phyloP scores from a whole-genome alignment of 2,113 vertebrate species.

The Lucifuga dentata region DNA sequence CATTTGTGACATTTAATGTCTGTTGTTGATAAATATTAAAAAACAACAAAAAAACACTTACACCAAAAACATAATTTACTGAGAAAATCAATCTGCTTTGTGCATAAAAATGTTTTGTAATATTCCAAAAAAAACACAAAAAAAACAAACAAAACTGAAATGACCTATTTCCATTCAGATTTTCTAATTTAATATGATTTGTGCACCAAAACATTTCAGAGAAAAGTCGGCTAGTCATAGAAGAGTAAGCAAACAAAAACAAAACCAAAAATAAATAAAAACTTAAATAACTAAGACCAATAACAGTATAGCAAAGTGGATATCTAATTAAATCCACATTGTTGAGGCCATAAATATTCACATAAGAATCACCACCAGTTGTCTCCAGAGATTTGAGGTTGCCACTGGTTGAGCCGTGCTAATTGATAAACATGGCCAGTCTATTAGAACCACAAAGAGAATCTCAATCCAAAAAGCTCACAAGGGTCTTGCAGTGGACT shows the following conservation, averaged over 20 bases:
- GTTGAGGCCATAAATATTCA: conserved; percentile 60
- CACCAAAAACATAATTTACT: no score
- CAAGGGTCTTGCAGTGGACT: conserved; percentile 88
- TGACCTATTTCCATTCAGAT: no score
- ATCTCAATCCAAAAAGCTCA: conserved; percentile 94
- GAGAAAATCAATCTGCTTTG: no score
- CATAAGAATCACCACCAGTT: conserved; percentile 53
- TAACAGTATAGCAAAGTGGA: conserved; percentile 5
- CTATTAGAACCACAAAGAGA: conserved; percentile 95
- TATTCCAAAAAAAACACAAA: no score
- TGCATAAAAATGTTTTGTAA: no score
- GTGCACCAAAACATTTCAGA: no score
- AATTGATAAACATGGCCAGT: conserved; percentile 94
- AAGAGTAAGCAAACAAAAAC: conserved; percentile 1
- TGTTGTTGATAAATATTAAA: no score
- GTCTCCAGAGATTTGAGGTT: conserved; percentile 83
- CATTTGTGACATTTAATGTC: no score
- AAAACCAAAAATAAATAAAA: neutral
- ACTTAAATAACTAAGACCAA: neutral
- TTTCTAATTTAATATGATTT: no score
- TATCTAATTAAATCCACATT: conserved; percentile 49
- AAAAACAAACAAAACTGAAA: no score
- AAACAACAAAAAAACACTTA: no score
- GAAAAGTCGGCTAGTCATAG: no score
- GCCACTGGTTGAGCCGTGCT: conserved; percentile 87